Conservation (phyloP, 2,797 vertebrate genomes). For the Molossus alvarezi region DNA sequence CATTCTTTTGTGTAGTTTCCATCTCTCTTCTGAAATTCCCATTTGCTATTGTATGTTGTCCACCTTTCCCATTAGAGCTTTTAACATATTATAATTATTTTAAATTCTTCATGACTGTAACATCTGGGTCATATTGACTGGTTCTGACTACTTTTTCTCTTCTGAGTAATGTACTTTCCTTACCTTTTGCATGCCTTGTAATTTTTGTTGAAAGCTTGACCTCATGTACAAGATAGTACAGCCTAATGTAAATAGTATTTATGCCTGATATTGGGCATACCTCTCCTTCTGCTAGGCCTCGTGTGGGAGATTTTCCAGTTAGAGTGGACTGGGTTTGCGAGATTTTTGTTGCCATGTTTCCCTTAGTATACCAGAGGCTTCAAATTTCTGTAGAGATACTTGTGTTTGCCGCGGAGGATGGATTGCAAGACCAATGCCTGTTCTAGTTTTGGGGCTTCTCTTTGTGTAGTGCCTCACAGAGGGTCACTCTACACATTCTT, state of each 20-base stretch:
- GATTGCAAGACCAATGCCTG: not conserved
- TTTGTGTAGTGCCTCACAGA: not conserved
- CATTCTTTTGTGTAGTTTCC: not conserved
- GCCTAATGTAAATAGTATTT: not conserved
- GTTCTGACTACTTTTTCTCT: conserved; percentile 33
- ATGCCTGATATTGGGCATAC: not conserved
- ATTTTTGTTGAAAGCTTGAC: conserved; percentile 14
- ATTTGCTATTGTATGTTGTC: not conserved
- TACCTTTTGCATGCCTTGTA: not conserved
- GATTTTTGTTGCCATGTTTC: not conserved
- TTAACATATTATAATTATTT: not conserved
- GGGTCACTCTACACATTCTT: not conserved
- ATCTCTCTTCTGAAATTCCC: not conserved
- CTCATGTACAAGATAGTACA: not conserved
- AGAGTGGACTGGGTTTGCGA: not conserved
- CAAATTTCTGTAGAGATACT: not conserved
- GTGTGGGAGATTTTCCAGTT: not conserved
- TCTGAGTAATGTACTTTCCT: not conserved
- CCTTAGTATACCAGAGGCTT: not conserved
- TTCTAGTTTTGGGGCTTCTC: not conserved
- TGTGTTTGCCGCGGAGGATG: not conserved
- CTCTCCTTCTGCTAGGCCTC: not conserved
- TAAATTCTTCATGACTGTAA: not conserved
- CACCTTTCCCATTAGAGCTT: not conserved
- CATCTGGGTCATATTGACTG: not conserved